phyloP scores from a whole-genome alignment of 2,113 vertebrate species.

The Edolisoma coerulescens region DNA sequence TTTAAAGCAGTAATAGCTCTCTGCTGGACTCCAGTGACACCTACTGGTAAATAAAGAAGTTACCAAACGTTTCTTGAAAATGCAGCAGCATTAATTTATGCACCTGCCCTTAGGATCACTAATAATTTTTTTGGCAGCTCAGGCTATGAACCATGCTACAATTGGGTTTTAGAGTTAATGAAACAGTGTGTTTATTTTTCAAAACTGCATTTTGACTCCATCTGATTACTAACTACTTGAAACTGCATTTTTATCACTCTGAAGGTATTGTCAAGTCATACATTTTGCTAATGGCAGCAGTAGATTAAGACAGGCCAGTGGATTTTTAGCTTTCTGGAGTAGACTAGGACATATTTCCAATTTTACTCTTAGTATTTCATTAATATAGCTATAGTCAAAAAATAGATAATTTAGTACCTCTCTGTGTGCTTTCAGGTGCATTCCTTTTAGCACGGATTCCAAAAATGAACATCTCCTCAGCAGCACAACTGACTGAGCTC shows the following conservation, averaged over 20 bases:
- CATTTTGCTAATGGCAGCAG: not conserved
- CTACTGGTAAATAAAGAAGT: constrained; percentile 41
- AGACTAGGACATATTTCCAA: not conserved
- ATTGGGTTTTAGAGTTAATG: not conserved
- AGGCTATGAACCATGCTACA: not conserved
- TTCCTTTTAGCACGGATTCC: not conserved
- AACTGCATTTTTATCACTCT: not conserved
- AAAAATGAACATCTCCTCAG: not conserved
- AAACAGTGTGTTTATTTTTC: not conserved
- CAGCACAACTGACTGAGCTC: not conserved
- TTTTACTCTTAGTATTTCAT: not conserved
- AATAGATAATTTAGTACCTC: not conserved
- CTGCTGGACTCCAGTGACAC: constrained; percentile 46
- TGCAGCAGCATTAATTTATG: not conserved
- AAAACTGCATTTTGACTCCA: not conserved
- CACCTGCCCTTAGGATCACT: not conserved
- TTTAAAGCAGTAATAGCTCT: not conserved
- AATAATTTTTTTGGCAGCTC: not conserved
- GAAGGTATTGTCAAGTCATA: not conserved
- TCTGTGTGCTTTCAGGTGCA: not conserved
- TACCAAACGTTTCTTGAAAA: not conserved
- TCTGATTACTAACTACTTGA: not conserved
- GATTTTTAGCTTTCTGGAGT: not conserved
- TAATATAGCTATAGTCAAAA: not conserved
- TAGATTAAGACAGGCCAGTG: not conserved